phyloP scores from a whole-genome alignment of 1,140 invertebrate genomes.

The Triops cancriformis region DNA sequence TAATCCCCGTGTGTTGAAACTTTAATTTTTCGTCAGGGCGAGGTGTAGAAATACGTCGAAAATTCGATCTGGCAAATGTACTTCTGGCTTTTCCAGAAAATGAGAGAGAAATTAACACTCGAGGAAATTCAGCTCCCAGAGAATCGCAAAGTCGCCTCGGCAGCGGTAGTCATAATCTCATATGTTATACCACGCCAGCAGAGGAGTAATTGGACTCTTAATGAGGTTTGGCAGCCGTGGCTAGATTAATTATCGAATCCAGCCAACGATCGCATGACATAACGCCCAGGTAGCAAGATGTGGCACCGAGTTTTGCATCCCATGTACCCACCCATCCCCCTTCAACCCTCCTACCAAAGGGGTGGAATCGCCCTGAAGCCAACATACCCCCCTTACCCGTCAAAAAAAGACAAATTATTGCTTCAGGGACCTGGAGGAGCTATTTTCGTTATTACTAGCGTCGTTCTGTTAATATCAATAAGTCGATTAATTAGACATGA shows the following conservation, averaged over 20 bases:
- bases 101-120: no score
- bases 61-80: no score
- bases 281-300: not conserved
- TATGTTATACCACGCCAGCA: not conserved
- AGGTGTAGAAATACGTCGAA: no score
- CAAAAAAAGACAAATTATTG: not conserved
- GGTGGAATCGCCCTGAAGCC: not conserved
- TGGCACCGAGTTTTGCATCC: not conserved
- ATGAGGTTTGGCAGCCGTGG: not conserved
- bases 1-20: no score
- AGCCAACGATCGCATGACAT: not conserved
- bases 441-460: not conserved
- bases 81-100: no score
- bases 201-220: not conserved
- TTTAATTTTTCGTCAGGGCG: no score
- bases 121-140: no score
- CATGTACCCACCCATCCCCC: not conserved
- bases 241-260: not conserved
- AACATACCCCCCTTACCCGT: not conserved
- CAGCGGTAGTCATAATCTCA: not conserved
- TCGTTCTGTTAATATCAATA: not conserved
- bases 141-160: no score
- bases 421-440: not conserved
- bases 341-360: not conserved
- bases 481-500: constrained; percentile 11